Evolutionary conservation across 53 echinoderm and acorn worm genomes (phyloP), one percentile per base, ranked within the genome.

Genomic region (Temnopleurus reevesii): DNA sequence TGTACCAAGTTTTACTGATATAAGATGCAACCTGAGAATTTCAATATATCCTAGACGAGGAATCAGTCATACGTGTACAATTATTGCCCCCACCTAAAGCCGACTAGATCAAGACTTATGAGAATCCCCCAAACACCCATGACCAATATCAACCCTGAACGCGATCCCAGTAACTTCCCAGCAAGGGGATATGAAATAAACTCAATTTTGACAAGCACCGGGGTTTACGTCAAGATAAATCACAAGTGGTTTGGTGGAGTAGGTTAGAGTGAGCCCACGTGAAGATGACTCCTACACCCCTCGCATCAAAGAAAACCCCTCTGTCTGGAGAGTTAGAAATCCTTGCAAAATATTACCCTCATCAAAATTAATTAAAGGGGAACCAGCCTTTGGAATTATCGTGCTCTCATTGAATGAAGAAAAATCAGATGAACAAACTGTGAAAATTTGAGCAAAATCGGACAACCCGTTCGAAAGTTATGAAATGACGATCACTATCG

Each of bases 131-230:
- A 71, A 41, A 71, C 7, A 38, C 38, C 8, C n/a, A n/a, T 35
- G 71, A 12, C 23, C 41, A 36, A 66, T 38, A 38, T 71, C 19
- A 71, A 36, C 71, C 66, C 41, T 21, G 21, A 38, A 38, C 41
- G 27, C 24, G 12, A 46, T 64, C 86, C 12, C 15, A n/a, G 65
- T 63, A 45, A n/a, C 25, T 30, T 64, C 86, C 12, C 15, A n/a
- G 65, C 86, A 45, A 86, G 30, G 18, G 71, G 71, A 71, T 71
- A 71, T 71, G 71, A 71, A 71, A 71, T 71, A 36, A 71, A 71
- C 71, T 71, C 71, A 71, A 71, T 71, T 71, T 71, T 71, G 71
- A 71, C 43, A 71, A 71, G 71, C 71, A 71, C 43, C n/a, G 41
- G 21, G 71, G 71, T 71, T 56, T 41, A 41, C 19, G 71, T 71